Evolutionary conservation across 2,113 vertebrate genomes (phyloP), one percentile per base, ranked within the genome.

Genomic region (Pagrus major): DNA sequence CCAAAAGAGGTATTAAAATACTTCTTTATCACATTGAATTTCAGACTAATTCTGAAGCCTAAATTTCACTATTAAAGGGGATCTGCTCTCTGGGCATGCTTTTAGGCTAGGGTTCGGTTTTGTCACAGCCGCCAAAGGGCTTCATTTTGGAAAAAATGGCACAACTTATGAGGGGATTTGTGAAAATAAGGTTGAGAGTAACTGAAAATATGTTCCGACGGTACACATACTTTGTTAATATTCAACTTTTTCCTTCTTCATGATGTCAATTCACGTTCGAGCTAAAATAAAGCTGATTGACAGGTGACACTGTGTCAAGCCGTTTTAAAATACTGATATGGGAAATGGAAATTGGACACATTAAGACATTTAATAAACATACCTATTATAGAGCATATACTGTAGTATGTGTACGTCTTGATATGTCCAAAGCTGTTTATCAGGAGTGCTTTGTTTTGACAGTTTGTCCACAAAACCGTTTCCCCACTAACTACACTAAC

Each of bases 401-500:
- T 83, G 60, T 42, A 69, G 20, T 14, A 15, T 84, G 69, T 86
- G 58, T 88, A 56, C 10, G 27, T 84, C 29, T 79, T 83, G 55
- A 85, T 73, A 86, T 85, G 72, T 65, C 61, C 29, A 54, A 71
- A n/a, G 18, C 58, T 56, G 69, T 73, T 67, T 31, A 75, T 73
- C 54, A 82, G 83, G 92, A 91, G 87, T 93, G 91, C 86, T 91
- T 89, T 81, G 49, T 64, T 87, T 86, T 73, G 54, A 82, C 71
- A 81, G 66, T 89, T 86, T 87, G 69, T 80, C 87, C 69, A 73
- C 78, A 83, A 84, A 90, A 87, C 46, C 55, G 4, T 83, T 81
- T 75, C 47, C 79, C 76, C 79, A 81, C 87, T 90, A 88, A 89
- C 90, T 93, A 93, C 72, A 71, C 86, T 93, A 92, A 91, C 88